A percentile compares a stretch with the other conserved stretches of the same genome.
Evolutionary conservation across 92 coral and sea anemone genomes (phyloP).

Genomic region (Heteractis magnifica): DNA sequence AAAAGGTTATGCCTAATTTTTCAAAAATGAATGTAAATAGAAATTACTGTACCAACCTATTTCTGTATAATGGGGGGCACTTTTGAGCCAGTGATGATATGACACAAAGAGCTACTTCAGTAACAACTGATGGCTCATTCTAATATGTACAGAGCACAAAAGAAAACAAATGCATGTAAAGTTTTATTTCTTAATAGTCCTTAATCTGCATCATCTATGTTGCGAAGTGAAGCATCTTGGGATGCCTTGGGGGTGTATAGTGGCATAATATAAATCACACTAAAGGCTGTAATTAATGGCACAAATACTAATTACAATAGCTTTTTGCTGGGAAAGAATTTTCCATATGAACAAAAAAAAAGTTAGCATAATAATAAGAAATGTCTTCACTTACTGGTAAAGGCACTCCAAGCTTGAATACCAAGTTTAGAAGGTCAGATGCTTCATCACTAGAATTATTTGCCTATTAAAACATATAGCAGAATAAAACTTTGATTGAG

Average conservation of each 20-base stretch:
- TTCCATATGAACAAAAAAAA: no score
- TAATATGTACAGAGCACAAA: not conserved
- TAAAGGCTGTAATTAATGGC: no score
- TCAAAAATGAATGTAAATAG: no score
- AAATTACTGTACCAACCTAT: constrained; percentile 50
- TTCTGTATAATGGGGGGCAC: constrained; percentile 41
- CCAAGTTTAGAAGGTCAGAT: constrained; percentile 35
- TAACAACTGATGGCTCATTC: constrained; percentile 70
- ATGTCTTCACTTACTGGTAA: constrained; percentile 54
- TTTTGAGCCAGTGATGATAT: constrained; percentile 61
- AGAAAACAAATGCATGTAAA: not conserved
- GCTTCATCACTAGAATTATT: constrained; percentile 23
- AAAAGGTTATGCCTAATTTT: no score
- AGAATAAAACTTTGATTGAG: not conserved
- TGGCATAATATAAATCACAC: no score
- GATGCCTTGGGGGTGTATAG: not conserved
- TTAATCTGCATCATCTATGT: no score
- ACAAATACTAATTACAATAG: no score
- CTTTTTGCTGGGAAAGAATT: no score
- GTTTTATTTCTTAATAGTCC: no score
- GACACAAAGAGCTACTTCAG: constrained; percentile 68
- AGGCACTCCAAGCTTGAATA: constrained; percentile 61
- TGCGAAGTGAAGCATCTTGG: no score
- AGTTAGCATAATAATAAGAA: no score
- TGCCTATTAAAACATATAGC: not conserved